Evolutionary conservation across 2,888 invertebrate genomes (phyloP).

Genomic region (Aporophyla lueneburgensis): DNA sequence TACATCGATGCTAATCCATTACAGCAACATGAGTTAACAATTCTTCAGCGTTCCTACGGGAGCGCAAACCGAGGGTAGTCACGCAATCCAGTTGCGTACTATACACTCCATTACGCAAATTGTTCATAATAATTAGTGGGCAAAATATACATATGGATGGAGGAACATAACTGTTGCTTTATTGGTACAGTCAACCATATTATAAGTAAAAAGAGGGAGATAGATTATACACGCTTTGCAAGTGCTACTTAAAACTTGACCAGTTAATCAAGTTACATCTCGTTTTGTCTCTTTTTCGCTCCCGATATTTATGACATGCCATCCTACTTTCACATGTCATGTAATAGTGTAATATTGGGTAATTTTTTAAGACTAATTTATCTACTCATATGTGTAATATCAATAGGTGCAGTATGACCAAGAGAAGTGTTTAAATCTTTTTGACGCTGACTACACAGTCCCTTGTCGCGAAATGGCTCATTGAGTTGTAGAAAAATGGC

Average conservation of each 20-base stretch:
- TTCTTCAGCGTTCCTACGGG: conserved; percentile 55
- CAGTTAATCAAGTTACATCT: neutral
- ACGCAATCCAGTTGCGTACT: conserved; percentile 57
- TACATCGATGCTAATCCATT: conserved; percentile 63
- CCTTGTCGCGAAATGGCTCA: too few relatives aligned
- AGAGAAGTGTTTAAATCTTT: too few relatives aligned
- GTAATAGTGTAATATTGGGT: neutral
- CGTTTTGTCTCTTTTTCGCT: neutral
- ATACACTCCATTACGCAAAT: conserved; percentile 63
- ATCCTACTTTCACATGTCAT: neutral
- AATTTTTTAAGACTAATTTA: too few relatives aligned
- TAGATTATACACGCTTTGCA: neutral
- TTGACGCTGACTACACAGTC: too few relatives aligned
- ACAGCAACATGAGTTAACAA: conserved; percentile 60
- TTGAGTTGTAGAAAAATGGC: neutral
- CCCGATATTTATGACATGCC: neutral
- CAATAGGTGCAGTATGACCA: too few relatives aligned
- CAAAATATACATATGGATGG: conserved; percentile 24
- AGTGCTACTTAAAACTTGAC: neutral
- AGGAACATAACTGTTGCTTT: conserved; percentile 1
- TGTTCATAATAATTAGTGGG: conserved; percentile 61
- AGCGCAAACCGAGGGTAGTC: conserved; percentile 51
- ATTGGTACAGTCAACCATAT: neutral
- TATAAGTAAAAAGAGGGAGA: neutral
- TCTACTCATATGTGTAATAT: too few relatives aligned